Conservation (phyloP, 2,888 invertebrate genomes). For the Eristalis arbustorum region DNA sequence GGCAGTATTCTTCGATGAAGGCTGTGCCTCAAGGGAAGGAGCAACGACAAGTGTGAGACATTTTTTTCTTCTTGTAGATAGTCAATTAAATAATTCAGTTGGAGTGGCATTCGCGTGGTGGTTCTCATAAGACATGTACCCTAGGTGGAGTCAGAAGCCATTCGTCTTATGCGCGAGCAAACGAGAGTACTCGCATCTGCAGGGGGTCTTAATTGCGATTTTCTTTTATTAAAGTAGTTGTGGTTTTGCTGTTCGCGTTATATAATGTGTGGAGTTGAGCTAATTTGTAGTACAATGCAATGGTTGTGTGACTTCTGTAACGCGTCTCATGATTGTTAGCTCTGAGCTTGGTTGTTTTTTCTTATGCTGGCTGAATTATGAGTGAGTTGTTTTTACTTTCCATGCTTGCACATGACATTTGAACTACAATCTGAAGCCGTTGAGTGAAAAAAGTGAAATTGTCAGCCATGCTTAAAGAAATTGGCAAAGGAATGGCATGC, state of each 20-base stretch:
- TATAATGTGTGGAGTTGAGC: conserved; percentile 26
- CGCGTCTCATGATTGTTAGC: not conserved
- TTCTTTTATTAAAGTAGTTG: conserved; percentile 31
- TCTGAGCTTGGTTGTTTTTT: not conserved
- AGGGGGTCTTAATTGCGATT: conserved; percentile 47
- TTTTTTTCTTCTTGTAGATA: not conserved
- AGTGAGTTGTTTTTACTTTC: not conserved
- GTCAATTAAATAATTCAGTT: conserved; percentile 39
- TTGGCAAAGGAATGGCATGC: not conserved
- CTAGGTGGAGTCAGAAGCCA: conserved; percentile 17
- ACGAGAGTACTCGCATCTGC: conserved; percentile 1
- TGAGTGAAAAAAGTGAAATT: not conserved
- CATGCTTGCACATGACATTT: not conserved
- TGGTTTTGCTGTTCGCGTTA: not conserved
- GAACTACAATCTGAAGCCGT: not conserved
- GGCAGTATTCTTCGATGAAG: not conserved
- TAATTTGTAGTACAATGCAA: conserved; percentile 38
- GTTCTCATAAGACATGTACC: conserved; percentile 5
- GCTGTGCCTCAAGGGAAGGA: not conserved
- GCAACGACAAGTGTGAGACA: not conserved
- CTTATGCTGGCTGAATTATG: not conserved
- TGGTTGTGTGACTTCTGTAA: not conserved
- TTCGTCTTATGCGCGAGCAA: conserved; percentile 16
- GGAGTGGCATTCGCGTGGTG: conserved; percentile 1
- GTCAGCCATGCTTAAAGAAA: not conserved